A percentile compares a stretch with the other conserved stretches of the same genome.
Conservation (phyloP, 2,797 vertebrate species). For the Pseudomugil tenellus region DNA sequence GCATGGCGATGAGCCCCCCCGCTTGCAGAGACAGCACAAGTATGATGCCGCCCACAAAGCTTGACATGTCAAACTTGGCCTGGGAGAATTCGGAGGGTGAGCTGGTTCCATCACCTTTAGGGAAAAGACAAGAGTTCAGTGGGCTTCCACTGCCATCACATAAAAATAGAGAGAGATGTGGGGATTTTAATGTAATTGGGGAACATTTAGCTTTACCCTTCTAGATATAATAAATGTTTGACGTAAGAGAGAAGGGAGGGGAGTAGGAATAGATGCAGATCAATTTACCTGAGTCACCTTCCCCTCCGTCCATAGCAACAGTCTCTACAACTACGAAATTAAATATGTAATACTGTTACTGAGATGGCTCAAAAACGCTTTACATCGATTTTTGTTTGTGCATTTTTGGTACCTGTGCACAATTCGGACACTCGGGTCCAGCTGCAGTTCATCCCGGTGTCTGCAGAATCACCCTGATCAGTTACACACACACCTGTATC, state of each 20-base stretch:
- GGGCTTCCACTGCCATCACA: slow-evolving; percentile 4
- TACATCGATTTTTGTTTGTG: neutral
- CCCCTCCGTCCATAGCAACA: slow-evolving; percentile 45
- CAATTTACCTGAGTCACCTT: slow-evolving; percentile 72
- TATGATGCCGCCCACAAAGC: slow-evolving; percentile 91
- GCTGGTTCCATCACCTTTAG: slow-evolving; percentile 54
- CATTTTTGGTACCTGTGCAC: slow-evolving; percentile 65
- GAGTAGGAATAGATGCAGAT: neutral
- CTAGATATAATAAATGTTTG: slow-evolving; percentile 44
- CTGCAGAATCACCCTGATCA: slow-evolving; percentile 39
- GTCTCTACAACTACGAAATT: slow-evolving; percentile 67
- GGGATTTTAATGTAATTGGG: slow-evolving; percentile 3
- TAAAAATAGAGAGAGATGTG: neutral
- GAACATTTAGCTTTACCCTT: slow-evolving; percentile 41
- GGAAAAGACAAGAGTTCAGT: slow-evolving; percentile 12
- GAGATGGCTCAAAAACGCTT: neutral
- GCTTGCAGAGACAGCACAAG: slow-evolving; percentile 90
- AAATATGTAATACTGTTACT: slow-evolving; percentile 25
- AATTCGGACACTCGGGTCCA: slow-evolving; percentile 70
- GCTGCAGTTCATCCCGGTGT: slow-evolving; percentile 64
- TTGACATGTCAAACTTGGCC: slow-evolving; percentile 89
- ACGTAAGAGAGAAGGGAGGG: slow-evolving; percentile 29
- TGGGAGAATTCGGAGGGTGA: slow-evolving; percentile 74
- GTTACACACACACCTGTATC: slow-evolving; percentile 64
- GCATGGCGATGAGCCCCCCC: slow-evolving; percentile 87